Evolutionary conservation across 2,113 vertebrate genomes (phyloP), one percentile per base, ranked within the genome.

Genomic region (Rhodinocichla rosea): DNA sequence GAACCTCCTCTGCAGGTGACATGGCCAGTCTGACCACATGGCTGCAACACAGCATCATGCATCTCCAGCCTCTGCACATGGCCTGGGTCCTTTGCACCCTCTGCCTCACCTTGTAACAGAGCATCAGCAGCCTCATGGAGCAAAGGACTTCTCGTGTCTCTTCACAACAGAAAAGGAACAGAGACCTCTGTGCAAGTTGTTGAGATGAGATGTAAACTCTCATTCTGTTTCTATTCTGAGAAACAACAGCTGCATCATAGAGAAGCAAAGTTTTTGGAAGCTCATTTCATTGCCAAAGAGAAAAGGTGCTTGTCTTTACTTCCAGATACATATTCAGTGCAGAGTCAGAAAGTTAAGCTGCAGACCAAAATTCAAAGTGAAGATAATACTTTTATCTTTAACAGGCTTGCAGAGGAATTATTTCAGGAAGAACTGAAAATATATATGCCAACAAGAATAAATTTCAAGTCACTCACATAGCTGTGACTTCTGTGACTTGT

Each of bases 351-450:
- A 92, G 32, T 50, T 75, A 88, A 83, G 47, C 17, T 77, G 64
- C 55, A 86, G 33, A 79, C 45, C n/a, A 76, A 83, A 95, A 92
- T 35, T 78, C 50, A 81, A 67, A 57, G 18, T 21, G 33, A 74
- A 89, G 39, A 77, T 70, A 59, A 77, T 55, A 78, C 39, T 63
- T 76, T 40, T 35, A 57, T 87, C 69, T 82, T 82, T 55, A 92
- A 64, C 15, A 64, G 69, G 39, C 47, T 86, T 77, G 49, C 62
- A 87, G 40, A 83, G 27, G 13, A 71, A 44, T 78, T 69, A 57
- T 79, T 90, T 83, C 52, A 77, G 60, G 68, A 84, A 87, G 33
- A 94, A 84, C 19, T 47, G 33, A 67, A 91, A 88, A 87, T 44
- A 37, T 30, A 63, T 32, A 60, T 59, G 37, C 18, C 49, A 83